Evolutionary conservation across 2,113 vertebrate species (phyloP).

Genomic region (Leucopsar rothschildi): DNA sequence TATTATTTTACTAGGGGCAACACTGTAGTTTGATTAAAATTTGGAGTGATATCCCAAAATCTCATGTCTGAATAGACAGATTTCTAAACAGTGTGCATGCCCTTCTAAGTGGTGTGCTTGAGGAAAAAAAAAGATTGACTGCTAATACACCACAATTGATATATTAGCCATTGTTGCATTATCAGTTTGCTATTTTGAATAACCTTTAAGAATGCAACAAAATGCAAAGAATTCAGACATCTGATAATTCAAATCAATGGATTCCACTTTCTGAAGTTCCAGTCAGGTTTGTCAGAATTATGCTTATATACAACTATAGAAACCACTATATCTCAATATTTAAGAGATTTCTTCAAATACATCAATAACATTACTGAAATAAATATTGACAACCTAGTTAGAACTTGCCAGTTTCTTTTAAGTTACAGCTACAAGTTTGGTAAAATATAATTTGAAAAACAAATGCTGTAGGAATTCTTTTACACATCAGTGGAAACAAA

Average conservation of each 20-base stretch:
- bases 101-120: not conserved
- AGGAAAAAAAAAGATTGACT: not conserved
- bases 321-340: not conserved
- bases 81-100: not conserved
- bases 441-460: not conserved
- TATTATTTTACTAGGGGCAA: not conserved
- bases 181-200: not conserved
- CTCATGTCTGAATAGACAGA: not conserved
- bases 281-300: not conserved
- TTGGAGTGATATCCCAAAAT: not conserved
- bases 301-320: not conserved
- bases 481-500: not conserved
- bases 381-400: not conserved
- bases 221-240: not conserved
- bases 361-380: not conserved
- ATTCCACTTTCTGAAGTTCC: not conserved
- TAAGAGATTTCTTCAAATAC: not conserved
- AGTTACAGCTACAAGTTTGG: not conserved
- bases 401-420: not conserved
- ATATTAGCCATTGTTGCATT: not conserved
- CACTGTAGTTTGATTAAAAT: not conserved
- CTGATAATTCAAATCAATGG: not conserved
- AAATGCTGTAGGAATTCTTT: not conserved
- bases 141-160: not conserved
- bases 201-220: not conserved